Percentiles rank a stretch among this genome's conserved stretches.
phyloP scores from a whole-genome alignment of 2,888 invertebrate genomes.

The Embidobia sp. region DNA sequence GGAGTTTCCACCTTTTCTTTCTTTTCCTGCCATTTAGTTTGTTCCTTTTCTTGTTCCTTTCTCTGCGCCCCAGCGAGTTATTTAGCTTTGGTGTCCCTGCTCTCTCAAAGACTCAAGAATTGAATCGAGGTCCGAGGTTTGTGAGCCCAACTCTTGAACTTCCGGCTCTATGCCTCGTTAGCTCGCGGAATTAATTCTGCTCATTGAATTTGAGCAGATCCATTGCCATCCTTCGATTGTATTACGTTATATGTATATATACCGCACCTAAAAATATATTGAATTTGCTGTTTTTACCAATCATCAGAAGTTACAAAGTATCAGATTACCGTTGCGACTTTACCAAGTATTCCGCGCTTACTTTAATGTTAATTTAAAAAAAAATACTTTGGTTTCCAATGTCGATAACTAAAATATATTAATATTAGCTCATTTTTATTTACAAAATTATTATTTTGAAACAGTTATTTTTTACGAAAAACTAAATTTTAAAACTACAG shows the following conservation, averaged over 20 bases:
- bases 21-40: slow-evolving; percentile 54
- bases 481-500: too few species aligned
- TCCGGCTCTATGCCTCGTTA: slow-evolving; percentile 72
- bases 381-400: too few species aligned
- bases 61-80: slow-evolving; percentile 33
- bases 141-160: slow-evolving; percentile 70
- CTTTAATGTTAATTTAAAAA: too few species aligned
- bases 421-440: too few species aligned
- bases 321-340: slow-evolving; percentile 12
- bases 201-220: slow-evolving; percentile 69
- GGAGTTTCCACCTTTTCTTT: too few species aligned
- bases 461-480: too few species aligned
- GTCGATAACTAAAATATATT: too few species aligned
- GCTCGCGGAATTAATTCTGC: slow-evolving; percentile 71
- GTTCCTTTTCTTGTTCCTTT: slow-evolving; percentile 62
- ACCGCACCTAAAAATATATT: slow-evolving; percentile 55
- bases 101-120: slow-evolving; percentile 68
- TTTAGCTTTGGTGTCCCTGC: slow-evolving; percentile 12
- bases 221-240: slow-evolving; percentile 59
- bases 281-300: slow-evolving; percentile 35
- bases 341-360: slow-evolving; percentile 20
- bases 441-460: too few species aligned
- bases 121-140: slow-evolving; percentile 69
- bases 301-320: slow-evolving; percentile 21
- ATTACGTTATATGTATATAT: slow-evolving; percentile 58